phyloP scores from a whole-genome alignment of 2,888 invertebrate genomes.

The Rhimphoctona megacephalus region DNA sequence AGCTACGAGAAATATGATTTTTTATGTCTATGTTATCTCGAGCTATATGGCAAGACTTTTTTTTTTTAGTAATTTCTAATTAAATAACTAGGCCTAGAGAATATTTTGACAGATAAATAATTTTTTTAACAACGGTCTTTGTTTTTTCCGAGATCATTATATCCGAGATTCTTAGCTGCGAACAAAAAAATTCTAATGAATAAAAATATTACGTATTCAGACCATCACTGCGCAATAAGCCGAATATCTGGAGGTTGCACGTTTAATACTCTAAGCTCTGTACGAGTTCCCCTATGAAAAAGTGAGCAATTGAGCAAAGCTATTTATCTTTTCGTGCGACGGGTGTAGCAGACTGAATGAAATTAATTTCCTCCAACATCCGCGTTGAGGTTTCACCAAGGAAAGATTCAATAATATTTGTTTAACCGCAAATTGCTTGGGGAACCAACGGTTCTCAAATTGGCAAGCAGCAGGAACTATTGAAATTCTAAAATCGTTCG shows the following conservation, averaged over 20 bases:
- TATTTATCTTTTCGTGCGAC: constrained; percentile 49
- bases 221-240: constrained; percentile 33
- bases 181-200: not conserved
- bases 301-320: constrained; percentile 45
- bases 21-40: not conserved
- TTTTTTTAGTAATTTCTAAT: not conserved
- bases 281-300: constrained; percentile 33
- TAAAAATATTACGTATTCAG: constrained; percentile 37
- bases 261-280: constrained; percentile 5
- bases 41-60: not conserved
- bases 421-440: constrained; percentile 1
- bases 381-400: constrained; percentile 2
- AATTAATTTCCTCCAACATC: constrained; percentile 46
- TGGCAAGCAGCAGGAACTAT: not conserved
- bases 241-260: constrained; percentile 28
- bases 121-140: not conserved
- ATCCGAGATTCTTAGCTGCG: constrained; percentile 8
- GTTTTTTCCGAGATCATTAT: not conserved
- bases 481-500: not conserved
- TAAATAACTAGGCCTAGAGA: not conserved
- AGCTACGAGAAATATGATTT: not conserved
- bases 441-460: not conserved
- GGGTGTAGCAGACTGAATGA: constrained; percentile 29
- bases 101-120: not conserved
- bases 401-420: constrained; percentile 33